phyloP scores from a whole-genome alignment of 2,113 vertebrate genomes.

The Megaptera novaeangliae region DNA sequence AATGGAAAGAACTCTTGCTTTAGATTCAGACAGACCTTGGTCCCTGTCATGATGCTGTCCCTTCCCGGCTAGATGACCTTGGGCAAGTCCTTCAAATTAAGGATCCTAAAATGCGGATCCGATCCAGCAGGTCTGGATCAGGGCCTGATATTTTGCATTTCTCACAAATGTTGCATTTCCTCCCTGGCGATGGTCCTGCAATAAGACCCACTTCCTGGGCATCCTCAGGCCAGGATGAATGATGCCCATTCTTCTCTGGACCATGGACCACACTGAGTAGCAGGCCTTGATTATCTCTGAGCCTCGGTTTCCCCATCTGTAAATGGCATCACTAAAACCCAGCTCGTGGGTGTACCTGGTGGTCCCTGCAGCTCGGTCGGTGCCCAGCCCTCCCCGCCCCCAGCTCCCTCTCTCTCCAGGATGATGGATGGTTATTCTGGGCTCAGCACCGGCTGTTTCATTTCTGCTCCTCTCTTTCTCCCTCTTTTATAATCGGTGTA shows the following conservation, averaged over 20 bases:
- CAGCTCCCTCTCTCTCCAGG: neutral
- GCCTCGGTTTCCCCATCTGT: neutral
- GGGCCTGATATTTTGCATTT: neutral
- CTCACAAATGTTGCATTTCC: neutral
- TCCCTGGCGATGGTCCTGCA: neutral
- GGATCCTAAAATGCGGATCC: neutral
- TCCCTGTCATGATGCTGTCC: neutral
- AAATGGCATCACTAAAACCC: neutral
- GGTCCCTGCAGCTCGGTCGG: accelerated
- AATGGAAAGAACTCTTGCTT: neutral
- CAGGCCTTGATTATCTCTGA: neutral
- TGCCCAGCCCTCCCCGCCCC: neutral
- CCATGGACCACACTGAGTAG: neutral
- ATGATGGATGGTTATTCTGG: neutral
- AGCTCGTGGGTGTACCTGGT: accelerated
- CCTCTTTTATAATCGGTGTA: neutral
- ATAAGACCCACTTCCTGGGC: neutral
- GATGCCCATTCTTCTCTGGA: no score
- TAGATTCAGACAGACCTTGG: neutral
- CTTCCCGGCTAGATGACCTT: neutral
- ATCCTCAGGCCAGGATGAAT: accelerated
- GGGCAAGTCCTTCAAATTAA: no score
- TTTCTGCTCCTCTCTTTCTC: neutral
- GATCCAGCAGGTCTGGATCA: neutral
- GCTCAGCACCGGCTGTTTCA: neutral